Conservation (phyloP, 1,140 invertebrate species). For the Ostrea denselamellosa region DNA sequence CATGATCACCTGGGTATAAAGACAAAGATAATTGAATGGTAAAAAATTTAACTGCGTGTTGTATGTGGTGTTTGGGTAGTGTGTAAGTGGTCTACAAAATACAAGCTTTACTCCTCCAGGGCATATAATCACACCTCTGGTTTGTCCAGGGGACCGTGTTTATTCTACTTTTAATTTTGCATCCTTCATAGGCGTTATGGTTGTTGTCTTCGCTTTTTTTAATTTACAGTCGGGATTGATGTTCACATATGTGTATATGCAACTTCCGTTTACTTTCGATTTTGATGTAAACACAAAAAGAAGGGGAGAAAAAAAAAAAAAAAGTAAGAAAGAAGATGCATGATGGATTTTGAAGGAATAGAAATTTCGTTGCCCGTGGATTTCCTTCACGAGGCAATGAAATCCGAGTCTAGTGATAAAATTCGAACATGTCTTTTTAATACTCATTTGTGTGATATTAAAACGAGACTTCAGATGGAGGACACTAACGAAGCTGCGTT, state of each 20-base stretch:
- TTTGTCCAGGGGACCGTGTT: too few relatives aligned
- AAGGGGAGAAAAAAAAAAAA: too few relatives aligned
- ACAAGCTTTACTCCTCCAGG: too few relatives aligned
- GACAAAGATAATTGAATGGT: too few relatives aligned
- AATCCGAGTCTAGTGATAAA: neutral
- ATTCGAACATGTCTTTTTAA: slow-evolving; percentile 2
- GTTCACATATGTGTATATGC: neutral
- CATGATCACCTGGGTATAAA: too few relatives aligned
- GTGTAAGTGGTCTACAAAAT: too few relatives aligned
- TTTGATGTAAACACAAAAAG: neutral
- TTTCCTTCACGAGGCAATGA: neutral
- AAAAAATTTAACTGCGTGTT: too few relatives aligned
- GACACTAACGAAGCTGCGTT: neutral
- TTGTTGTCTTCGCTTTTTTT: neutral
- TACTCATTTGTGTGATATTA: slow-evolving; percentile 1
- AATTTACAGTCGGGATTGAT: neutral
- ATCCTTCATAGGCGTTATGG: too few relatives aligned
- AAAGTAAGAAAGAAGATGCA: too few relatives aligned
- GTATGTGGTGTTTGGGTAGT: too few relatives aligned
- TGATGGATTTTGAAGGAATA: neutral
- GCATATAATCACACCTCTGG: too few relatives aligned
- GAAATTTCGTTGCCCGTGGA: neutral
- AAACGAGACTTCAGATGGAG: neutral
- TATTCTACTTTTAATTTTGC: too few relatives aligned
- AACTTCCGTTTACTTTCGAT: neutral